A percentile compares a stretch with the other conserved stretches of the same genome.
Conservation (phyloP, 1,140 invertebrate genomes). For the Temnothorax curvispinosus region DNA sequence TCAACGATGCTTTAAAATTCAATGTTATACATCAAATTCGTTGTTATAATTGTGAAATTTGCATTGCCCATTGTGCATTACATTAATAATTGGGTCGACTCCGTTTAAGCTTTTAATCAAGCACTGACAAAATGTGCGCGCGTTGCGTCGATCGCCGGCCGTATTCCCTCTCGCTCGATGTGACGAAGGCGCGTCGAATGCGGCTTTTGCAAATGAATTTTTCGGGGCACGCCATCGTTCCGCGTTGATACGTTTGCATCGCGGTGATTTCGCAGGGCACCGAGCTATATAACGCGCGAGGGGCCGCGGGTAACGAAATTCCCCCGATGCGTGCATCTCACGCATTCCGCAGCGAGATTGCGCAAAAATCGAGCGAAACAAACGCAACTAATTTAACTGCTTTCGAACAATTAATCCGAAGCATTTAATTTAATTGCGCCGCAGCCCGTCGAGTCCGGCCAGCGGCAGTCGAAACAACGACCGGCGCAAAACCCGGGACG, state of each 20-base stretch:
- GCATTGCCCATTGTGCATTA: conserved; percentile 31
- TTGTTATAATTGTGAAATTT: conserved; percentile 50
- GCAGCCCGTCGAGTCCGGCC: conserved; percentile 70
- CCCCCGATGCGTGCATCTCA: conserved; percentile 63
- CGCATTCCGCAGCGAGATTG: conserved; percentile 81
- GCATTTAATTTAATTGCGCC: conserved; percentile 84
- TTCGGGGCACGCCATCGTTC: conserved; percentile 60
- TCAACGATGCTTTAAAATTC: conserved; percentile 34
- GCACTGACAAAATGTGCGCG: conserved; percentile 19
- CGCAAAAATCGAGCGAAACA: conserved; percentile 82
- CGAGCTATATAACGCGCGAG: conserved; percentile 63
- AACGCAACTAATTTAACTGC: conserved; percentile 83
- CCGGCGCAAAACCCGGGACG: conserved; percentile 69
- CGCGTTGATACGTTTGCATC: conserved; percentile 59
- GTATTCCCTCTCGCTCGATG: conserved; percentile 4
- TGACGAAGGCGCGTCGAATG: conserved; percentile 51
- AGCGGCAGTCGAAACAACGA: conserved; percentile 73
- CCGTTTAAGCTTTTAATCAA: conserved; percentile 50
- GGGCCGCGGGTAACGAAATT: conserved; percentile 68
- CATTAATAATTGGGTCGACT: conserved; percentile 55
- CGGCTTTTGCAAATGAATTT: conserved; percentile 69
- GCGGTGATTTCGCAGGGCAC: conserved; percentile 58
- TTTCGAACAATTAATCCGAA: conserved; percentile 83
- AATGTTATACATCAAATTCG: conserved; percentile 35
- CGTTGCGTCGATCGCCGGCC: neutral